Conservation (phyloP, 2,888 invertebrate genomes). For the Drosophila demipolita region DNA sequence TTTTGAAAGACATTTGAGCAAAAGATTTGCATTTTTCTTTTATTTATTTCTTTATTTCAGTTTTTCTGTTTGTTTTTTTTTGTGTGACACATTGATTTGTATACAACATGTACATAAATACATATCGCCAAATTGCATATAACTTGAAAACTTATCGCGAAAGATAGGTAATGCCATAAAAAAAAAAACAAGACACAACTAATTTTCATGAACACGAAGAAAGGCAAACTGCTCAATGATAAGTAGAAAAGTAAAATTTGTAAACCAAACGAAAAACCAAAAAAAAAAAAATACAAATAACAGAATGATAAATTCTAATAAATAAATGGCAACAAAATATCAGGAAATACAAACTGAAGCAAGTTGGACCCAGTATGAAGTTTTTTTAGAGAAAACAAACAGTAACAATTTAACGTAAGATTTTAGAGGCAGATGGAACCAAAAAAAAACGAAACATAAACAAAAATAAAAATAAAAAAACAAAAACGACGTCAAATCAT, state of each 20-base stretch:
- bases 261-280: conserved; percentile 30
- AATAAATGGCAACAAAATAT: conserved; percentile 71
- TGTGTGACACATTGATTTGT: conserved; percentile 35
- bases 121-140: conserved; percentile 72
- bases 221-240: conserved; percentile 43
- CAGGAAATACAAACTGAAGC: conserved; percentile 74
- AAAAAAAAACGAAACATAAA: conserved; percentile 40
- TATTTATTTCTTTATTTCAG: conserved; percentile 35
- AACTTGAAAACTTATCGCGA: conserved; percentile 47
- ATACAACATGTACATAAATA: conserved; percentile 74
- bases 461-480: conserved; percentile 30
- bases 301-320: conserved; percentile 47
- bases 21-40: conserved; percentile 25
- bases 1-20: conserved; percentile 62
- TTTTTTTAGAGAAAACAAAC: conserved; percentile 57
- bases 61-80: conserved; percentile 8
- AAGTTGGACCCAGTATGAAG: conserved; percentile 78
- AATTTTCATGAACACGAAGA: conserved; percentile 39
- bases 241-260: conserved; percentile 32
- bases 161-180: conserved; percentile 30
- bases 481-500: conserved; percentile 40
- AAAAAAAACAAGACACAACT: conserved; percentile 6
- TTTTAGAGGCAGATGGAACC: conserved; percentile 67
- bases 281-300: conserved; percentile 30
- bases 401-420: conserved; percentile 66